Base-by-base conservation (phyloP, 2,113 vertebrate genomes). In the Ursus arctos region DNA sequence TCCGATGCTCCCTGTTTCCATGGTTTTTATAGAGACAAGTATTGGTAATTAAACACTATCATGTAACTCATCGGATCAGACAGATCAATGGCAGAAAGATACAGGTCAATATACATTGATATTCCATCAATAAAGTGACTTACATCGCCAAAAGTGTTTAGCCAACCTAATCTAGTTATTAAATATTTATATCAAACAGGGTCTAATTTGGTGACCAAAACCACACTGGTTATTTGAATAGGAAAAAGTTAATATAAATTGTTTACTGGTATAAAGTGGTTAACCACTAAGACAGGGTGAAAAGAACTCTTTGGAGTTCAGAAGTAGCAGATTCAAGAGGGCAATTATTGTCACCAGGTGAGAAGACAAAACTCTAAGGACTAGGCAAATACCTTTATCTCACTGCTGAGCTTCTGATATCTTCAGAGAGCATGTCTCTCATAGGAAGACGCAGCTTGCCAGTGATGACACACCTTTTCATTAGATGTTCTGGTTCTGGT, bases 51-150 rank as follows among this genome's bases (percentile, higher is more conserved):
- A 82, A 92, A 21, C 18, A 74, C 67, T 65, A 13, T 47, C 49
- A 85, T 40, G 6, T 40, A 81, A 61, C 51, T 96, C 61, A 74
- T 83, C 14, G 69, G 36, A 85, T 63, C 14, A 98, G 18, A 31
- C 49, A 51, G 10, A 16, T 92, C 10, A 22, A 55, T 71, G 26
- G 28, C 71, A 92, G 18, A 72, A 94, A 81, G 16, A 69, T 21
- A 11, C 12, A 65, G 21, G 15, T 19, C 33, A 86, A 21, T 31
- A 61, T 2, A 57, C 6, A 11, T 33, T 76, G 43, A 57, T 26
- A 43, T 2, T 63, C 5, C 26, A 31, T 55, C 18, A 24, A 63
- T 40, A 92, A 84, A 65, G 24, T 53, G 59, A 65, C 21, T 65
- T 86, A 69, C 12, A 71, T 15, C 61, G 7, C 1, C 72, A 26